Base-by-base conservation (phyloP, 2,888 invertebrate genomes). In the Tiphia femorata region DNA sequence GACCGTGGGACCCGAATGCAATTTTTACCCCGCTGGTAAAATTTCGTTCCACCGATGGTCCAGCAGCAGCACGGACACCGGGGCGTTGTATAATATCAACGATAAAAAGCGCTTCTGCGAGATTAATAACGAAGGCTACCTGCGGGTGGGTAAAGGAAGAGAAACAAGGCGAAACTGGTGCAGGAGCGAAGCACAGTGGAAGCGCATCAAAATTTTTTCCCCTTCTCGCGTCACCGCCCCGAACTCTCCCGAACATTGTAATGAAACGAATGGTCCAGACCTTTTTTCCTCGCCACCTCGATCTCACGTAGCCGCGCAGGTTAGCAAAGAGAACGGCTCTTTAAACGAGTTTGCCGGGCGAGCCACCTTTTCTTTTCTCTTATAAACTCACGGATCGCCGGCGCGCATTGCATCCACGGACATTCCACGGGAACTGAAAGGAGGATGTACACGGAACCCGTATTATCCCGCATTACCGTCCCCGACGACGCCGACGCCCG, bases 261-360 rank as follows among this genome's bases (percentile, higher is more conserved):
- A 23, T 21, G 41, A 41, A 25, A 25, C 25, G 12, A 41, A 41
- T 4, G 2, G 25, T 14, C 27, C 10, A 25, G 27, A 25, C 27
- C 27, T 25, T n/a, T n/a, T n/a, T n/a, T n/a, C n/a, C n/a, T 10
- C 27, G 27, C 27, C 10, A 25, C 27, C 16, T n/a, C 6, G 37
- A 37, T n/a, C 37, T 37, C 19, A 14, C n/a, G 37, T 14, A 16
- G 10, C 1, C 0, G 14, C n/a, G 25, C 12, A 23, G 14, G 41
- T 16, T 14, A 21, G 12, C 20, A 41, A 41, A 20, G 14, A 41
- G 14, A 21, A 14, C 37, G 37, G 17, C 35, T 37, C 47, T 48
- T 48, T 48, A 48, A 48, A 48, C 47, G 37, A 48, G 23, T 48
- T 48, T 17, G 17, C 10, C 41, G 12, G 25, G 27, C 10, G 0